Conservation (phyloP, 2,113 vertebrate species). For the Meleagris gallopavo region DNA sequence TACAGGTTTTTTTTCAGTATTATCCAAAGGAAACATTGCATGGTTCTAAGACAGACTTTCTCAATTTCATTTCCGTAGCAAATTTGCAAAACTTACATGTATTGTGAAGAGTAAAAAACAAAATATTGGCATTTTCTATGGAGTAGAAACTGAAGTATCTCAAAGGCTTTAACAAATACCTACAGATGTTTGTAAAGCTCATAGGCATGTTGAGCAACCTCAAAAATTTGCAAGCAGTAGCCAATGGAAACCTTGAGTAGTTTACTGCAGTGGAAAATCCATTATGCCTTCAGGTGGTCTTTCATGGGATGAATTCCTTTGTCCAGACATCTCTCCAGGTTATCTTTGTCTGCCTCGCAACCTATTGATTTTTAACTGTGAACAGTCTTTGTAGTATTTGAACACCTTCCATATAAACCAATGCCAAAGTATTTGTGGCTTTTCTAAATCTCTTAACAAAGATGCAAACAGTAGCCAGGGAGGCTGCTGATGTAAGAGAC, state of each 20-base stretch:
- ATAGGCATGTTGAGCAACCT: neutral
- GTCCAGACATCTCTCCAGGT: neutral
- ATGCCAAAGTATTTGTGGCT: neutral
- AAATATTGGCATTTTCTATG: neutral
- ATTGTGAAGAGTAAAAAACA: rapidly evolving
- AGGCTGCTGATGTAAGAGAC: neutral
- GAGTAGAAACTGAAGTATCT: neutral
- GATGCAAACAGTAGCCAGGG: neutral
- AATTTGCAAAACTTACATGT: neutral
- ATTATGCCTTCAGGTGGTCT: conserved; percentile 23
- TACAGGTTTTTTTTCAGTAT: neutral
- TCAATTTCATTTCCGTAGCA: neutral
- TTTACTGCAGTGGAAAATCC: conserved; percentile 5
- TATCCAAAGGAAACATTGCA: neutral
- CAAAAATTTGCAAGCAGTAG: neutral
- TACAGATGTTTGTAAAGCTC: conserved; percentile 10
- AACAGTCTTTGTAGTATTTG: neutral
- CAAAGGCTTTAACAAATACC: neutral
- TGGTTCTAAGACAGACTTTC: neutral
- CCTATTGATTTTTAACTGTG: neutral
- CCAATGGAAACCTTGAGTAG: neutral
- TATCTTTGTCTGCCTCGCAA: neutral
- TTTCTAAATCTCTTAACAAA: neutral
- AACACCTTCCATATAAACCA: neutral
- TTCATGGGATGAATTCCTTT: neutral